Conservation (phyloP, 1,140 invertebrate genomes). For the Heliothis subflexa region DNA sequence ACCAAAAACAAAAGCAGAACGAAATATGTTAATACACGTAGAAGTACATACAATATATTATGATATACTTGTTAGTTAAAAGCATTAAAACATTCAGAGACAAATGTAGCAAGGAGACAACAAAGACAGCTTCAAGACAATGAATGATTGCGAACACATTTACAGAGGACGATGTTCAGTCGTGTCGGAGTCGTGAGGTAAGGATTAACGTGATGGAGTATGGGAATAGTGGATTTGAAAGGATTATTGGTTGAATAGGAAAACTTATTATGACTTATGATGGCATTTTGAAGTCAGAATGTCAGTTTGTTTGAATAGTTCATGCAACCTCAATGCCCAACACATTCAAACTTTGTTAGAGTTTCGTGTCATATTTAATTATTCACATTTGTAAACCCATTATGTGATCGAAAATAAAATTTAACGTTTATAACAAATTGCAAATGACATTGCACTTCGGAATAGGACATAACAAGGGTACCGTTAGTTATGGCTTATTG, state of each 20-base stretch:
- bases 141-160: slow-evolving; percentile 41
- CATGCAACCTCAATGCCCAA: no score
- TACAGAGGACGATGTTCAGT: slow-evolving; percentile 4
- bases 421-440: no score
- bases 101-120: slow-evolving; percentile 50
- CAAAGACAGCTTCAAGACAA: slow-evolving; percentile 51
- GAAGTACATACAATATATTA: slow-evolving; percentile 12
- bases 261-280: neutral
- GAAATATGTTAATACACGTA: slow-evolving; percentile 15
- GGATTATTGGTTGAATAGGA: neutral
- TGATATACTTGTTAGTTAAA: slow-evolving; percentile 42
- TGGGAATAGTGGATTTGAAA: neutral
- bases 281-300: neutral
- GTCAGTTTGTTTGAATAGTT: no score
- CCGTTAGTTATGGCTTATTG: no score
- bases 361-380: no score
- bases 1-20: slow-evolving; percentile 15
- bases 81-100: slow-evolving; percentile 48
- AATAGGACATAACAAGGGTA: no score
- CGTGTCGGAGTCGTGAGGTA: slow-evolving; percentile 19
- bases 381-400: no score
- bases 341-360: no score
- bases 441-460: no score
- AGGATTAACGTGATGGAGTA: neutral
- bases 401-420: no score